A percentile compares a stretch with the other conserved stretches of the same genome.
phyloP scores from a whole-genome alignment of 2,797 vertebrate genomes.

The Botia almorhae region DNA sequence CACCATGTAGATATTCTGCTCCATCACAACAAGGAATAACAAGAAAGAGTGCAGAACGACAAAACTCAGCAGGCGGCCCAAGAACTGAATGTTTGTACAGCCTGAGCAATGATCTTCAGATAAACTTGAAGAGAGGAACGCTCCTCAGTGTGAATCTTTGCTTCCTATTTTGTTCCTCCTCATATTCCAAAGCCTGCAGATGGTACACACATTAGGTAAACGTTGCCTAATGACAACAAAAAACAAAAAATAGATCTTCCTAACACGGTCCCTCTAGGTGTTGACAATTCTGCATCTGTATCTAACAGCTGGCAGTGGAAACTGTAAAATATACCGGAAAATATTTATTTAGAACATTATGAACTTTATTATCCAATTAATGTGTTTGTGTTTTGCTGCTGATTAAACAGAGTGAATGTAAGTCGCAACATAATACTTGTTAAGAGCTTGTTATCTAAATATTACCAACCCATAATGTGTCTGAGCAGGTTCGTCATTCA shows the following conservation, averaged over 20 bases:
- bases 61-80: slow-evolving; percentile 41
- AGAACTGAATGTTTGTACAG: slow-evolving; percentile 56
- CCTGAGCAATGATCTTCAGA: slow-evolving; percentile 40
- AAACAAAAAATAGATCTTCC: not conserved
- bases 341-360: not conserved
- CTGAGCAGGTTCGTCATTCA: slow-evolving; percentile 23
- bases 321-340: not conserved
- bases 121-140: slow-evolving; percentile 43
- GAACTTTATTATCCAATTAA: not conserved
- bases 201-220: slow-evolving; percentile 17
- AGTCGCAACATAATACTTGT: not conserved
- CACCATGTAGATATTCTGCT: slow-evolving; percentile 35
- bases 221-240: slow-evolving; percentile 35
- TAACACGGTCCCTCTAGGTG: not conserved
- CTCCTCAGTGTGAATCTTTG: slow-evolving; percentile 14
- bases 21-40: slow-evolving; percentile 50
- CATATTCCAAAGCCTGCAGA: slow-evolving; percentile 20
- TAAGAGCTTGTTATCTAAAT: not conserved
- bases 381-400: not conserved
- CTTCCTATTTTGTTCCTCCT: slow-evolving; percentile 46
- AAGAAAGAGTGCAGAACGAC: slow-evolving; percentile 23
- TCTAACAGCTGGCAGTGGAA: slow-evolving; percentile 19
- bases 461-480: slow-evolving; percentile 20
- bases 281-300: not conserved
- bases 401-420: slow-evolving; percentile 2